Conservation (phyloP, 2,113 vertebrate species). For the Limanda limanda region DNA sequence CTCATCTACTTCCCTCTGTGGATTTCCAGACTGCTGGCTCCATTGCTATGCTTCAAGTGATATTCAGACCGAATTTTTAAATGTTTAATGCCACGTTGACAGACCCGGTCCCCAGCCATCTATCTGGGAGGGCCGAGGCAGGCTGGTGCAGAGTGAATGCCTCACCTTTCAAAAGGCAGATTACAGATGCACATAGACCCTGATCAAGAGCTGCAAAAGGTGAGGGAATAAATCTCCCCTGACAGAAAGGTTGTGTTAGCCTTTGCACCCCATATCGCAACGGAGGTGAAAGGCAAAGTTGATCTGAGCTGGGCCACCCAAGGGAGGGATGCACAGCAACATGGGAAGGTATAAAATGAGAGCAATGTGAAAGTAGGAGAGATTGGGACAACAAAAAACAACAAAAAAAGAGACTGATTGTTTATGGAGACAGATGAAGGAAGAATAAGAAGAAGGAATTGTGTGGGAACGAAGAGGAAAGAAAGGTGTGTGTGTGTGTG, state of each 20-base stretch:
- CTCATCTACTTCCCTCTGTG: constrained; percentile 24
- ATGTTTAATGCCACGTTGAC: constrained; percentile 73
- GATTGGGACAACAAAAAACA: constrained; percentile 1
- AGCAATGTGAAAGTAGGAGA: constrained; percentile 9
- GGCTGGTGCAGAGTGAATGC: constrained; percentile 30
- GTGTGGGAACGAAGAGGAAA: constrained; percentile 7
- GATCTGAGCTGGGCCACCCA: constrained; percentile 29
- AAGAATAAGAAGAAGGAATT: constrained; percentile 16
- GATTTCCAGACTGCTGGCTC: constrained; percentile 27
- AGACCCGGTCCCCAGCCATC: constrained; percentile 49
- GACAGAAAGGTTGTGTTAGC: constrained; percentile 66
- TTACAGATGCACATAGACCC: constrained; percentile 63
- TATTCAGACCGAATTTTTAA: constrained; percentile 56
- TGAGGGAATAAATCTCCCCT: constrained; percentile 68
- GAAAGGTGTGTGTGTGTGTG: neutral
- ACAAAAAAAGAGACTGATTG: constrained; percentile 2
- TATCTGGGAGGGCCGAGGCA: constrained; percentile 39
- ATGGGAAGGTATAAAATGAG: constrained; percentile 18
- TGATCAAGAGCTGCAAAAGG: constrained; percentile 68
- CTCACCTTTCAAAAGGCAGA: constrained; percentile 66
- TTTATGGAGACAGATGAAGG: constrained; percentile 20
- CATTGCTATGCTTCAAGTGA: constrained; percentile 53
- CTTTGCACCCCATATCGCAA: constrained; percentile 50
- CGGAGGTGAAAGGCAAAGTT: constrained; percentile 52
- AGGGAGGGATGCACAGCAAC: constrained; percentile 27